Evolutionary conservation across 2,113 vertebrate species (phyloP).

Genomic region (Psophia crepitans): DNA sequence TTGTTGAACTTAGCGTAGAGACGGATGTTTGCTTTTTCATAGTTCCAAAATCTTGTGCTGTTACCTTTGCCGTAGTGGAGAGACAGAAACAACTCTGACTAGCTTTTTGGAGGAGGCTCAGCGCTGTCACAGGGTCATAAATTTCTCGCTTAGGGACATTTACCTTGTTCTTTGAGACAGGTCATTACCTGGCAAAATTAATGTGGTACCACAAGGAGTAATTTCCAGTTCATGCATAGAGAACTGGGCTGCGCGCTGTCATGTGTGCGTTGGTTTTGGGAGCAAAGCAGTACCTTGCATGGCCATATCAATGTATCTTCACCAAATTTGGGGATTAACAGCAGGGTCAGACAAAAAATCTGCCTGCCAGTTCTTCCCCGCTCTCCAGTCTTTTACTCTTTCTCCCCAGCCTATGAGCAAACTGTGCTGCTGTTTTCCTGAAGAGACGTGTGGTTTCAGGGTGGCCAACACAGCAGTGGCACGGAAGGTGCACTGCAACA

Average conservation of each 20-base stretch:
- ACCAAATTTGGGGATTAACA: background rate
- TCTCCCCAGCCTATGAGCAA: background rate
- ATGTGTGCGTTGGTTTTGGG: accelerated
- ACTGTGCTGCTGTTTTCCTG: background rate
- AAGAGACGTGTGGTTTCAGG: background rate
- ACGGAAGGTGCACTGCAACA: background rate
- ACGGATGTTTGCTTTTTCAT: background rate
- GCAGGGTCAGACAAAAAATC: background rate
- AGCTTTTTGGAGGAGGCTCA: background rate
- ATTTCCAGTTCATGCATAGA: background rate
- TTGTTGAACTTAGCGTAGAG: background rate
- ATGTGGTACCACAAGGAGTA: background rate
- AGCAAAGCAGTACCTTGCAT: background rate
- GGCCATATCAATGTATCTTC: background rate
- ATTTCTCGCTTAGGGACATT: background rate
- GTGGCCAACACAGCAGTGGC: background rate
- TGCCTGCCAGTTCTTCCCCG: background rate
- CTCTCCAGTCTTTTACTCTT: background rate
- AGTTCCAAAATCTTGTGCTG: background rate
- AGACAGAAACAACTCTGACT: background rate
- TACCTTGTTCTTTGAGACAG: background rate
- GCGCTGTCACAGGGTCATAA: background rate
- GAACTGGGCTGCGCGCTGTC: accelerated
- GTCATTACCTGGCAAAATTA: background rate
- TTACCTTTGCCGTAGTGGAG: background rate